Percentiles rank a stretch among this genome's conserved stretches.
phyloP scores from a whole-genome alignment of 1,140 invertebrate genomes.

The Leptinotarsa lineolata region DNA sequence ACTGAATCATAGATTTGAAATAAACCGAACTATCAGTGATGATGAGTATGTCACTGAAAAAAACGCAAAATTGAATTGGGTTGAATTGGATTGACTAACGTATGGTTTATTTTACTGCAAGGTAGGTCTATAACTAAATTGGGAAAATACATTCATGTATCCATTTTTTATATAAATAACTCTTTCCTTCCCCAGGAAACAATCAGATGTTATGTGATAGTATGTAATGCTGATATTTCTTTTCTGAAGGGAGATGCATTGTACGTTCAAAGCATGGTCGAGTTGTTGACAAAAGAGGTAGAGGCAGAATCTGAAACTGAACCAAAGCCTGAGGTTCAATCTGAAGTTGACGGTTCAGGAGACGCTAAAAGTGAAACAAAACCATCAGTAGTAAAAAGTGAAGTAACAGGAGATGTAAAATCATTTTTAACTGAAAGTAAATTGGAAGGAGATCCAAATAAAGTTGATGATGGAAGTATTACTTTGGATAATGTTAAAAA shows the following conservation, averaged over 20 bases:
- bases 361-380: background rate
- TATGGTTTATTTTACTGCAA: no score
- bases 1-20: no score
- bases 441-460: conserved; percentile 28
- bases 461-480: conserved; percentile 37
- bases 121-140: no score
- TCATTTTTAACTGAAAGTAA: background rate
- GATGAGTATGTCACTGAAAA: no score
- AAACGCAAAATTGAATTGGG: no score
- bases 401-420: background rate
- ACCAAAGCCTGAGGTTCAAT: background rate
- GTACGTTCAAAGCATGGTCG: background rate
- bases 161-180: no score
- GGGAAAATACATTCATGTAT: no score
- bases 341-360: background rate
- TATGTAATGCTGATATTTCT: background rate
- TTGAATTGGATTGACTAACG: no score
- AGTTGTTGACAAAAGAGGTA: conserved; percentile 4
- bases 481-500: conserved; percentile 46
- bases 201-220: no score
- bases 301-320: background rate
- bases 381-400: background rate
- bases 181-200: no score
- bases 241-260: background rate
- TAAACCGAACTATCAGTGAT: no score